Conservation (phyloP, 2,113 vertebrate genomes). For the Chloroceryle aenea region DNA sequence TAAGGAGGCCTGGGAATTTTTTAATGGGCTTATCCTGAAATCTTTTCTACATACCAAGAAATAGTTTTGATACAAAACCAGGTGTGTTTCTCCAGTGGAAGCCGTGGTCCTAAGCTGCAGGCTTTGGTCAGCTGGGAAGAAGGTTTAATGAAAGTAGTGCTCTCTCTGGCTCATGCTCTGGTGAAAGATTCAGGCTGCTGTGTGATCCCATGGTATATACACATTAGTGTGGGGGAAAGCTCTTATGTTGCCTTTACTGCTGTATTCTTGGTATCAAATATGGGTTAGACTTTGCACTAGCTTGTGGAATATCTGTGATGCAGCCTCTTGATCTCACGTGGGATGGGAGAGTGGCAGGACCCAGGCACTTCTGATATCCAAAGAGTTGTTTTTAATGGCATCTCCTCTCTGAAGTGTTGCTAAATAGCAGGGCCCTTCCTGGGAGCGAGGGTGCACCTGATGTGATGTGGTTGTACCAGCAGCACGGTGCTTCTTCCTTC, state of each 20-base stretch:
- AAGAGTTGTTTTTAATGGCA: not conserved
- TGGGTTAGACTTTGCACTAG: not conserved
- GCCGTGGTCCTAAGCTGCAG: rapidly evolving
- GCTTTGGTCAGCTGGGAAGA: not conserved
- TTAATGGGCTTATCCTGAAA: not conserved
- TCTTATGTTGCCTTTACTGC: not conserved
- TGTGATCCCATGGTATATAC: not conserved
- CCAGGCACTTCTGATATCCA: not conserved
- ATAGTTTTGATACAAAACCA: too few species aligned
- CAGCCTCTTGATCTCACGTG: not conserved
- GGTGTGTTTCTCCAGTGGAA: too few species aligned
- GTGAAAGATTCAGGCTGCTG: not conserved
- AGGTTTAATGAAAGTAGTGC: not conserved
- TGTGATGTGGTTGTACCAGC: not conserved
- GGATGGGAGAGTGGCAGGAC: not conserved
- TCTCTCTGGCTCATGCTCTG: not conserved
- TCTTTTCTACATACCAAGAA: not conserved
- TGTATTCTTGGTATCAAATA: not conserved
- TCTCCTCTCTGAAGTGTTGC: not conserved
- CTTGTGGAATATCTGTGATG: not conserved
- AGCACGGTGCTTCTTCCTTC: not conserved
- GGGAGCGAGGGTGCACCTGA: rapidly evolving
- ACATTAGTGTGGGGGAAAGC: not conserved
- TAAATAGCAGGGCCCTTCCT: rapidly evolving
- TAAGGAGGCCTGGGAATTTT: not conserved